Evolutionary conservation across 2,888 invertebrate genomes (phyloP), one percentile per base, ranked within the genome.

Genomic region (Ophion slaviceki): DNA sequence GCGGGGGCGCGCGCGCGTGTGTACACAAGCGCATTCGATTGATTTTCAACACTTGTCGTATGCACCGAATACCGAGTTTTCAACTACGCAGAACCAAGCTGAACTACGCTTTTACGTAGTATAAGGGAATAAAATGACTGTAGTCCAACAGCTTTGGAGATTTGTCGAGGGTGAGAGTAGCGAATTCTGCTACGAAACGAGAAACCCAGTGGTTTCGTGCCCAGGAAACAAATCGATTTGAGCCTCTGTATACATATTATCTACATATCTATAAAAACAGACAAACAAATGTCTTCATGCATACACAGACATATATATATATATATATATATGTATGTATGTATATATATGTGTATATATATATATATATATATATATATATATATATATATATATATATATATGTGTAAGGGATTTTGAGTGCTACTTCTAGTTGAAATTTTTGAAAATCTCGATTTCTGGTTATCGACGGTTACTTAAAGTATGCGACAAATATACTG

Each of bases 191-290:
- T 45, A 57, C 40, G 68, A 59, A 74, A 74, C 62, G 68, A 79
- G 76, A 80, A 76, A 76, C 71, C 80, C 66, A 84, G 80, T 80
- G 70, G 84, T 74, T 80, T 80, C 80, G 80, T 84, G 84, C 68
- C 64, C 80, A 66, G 80, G 80, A 76, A 80, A 80, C 32, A 32
- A 32, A 32, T 32, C 32, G 32, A 32, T 32, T 32, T 32, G 32
- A 32, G 32, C 32, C 32, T 4, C 32, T 4, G 4, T 32, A 32
- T 32, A 32, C 32, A 32, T 32, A 32, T 32, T 32, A 32, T 4
- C 2, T 32, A 3, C 32, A 2, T 5, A 47, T 59, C 8, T 59
- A 72, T 24, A 67, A 2, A 64, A 2, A 64, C 10, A 64, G 20
- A 40, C 11, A 20, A 20, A 40, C 20, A 4, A 40, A 45, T 24